Evolutionary conservation across 2,797 vertebrate species (phyloP).

Genomic region (Bucorvus abyssinicus): DNA sequence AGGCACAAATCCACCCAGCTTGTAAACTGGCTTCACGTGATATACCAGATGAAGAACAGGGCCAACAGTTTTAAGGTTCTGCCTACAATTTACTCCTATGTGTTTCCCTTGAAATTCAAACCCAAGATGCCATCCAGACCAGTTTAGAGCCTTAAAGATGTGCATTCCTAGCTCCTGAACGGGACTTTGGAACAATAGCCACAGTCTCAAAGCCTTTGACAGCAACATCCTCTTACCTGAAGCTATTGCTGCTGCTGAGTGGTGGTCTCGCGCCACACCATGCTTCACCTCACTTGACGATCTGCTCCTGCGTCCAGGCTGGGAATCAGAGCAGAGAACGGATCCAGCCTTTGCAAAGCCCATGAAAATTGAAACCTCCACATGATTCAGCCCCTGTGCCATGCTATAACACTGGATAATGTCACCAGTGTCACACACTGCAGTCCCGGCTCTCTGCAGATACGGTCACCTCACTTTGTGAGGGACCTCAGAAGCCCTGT

Average conservation of each 20-base stretch:
- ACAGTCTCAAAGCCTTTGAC: neutral
- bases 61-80: neutral
- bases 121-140: neutral
- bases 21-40: neutral
- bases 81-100: neutral
- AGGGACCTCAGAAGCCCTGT: neutral
- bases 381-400: neutral
- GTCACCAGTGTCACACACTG: neutral
- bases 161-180: neutral
- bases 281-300: neutral
- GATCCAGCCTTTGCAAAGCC: neutral
- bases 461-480: neutral
- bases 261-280: neutral
- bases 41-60: neutral
- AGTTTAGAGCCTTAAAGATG: neutral
- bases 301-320: fast-evolving
- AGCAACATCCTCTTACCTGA: neutral
- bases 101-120: neutral
- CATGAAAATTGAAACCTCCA: neutral
- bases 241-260: neutral
- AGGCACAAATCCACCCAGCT: neutral
- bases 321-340: neutral
- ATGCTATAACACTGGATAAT: neutral
- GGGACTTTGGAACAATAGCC: neutral
- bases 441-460: neutral